Evolutionary conservation across 2,888 invertebrate species (phyloP).

Genomic region (Andrena chrysosceles): DNA sequence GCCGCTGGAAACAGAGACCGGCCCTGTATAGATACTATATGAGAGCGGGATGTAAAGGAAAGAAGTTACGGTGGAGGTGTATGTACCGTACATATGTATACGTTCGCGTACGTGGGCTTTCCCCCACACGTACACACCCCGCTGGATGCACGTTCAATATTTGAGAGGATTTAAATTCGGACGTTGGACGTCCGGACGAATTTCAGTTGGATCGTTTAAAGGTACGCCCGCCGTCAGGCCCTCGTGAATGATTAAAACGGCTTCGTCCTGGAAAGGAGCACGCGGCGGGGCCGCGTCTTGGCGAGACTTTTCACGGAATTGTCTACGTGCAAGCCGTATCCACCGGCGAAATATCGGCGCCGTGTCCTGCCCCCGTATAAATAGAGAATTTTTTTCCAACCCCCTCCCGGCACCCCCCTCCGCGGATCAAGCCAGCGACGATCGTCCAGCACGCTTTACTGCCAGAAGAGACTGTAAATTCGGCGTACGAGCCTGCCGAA

Average conservation of each 20-base stretch:
- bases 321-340: conserved; percentile 77
- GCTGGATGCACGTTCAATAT: conserved; percentile 80
- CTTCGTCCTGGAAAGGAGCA: conserved; percentile 70
- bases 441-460: conserved; percentile 53
- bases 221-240: conserved; percentile 80
- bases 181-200: conserved; percentile 83
- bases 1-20: conserved; percentile 51
- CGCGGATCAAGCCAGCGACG: conserved; percentile 35
- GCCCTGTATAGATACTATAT: conserved; percentile 42
- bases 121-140: conserved; percentile 36
- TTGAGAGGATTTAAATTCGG: conserved; percentile 84
- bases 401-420: too few relatives aligned
- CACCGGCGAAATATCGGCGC: conserved; percentile 72
- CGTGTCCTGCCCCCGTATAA: conserved; percentile 69
- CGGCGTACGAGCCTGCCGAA: conserved; percentile 37
- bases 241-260: conserved; percentile 83
- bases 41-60: conserved; percentile 61
- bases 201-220: conserved; percentile 83
- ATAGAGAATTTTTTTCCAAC: conserved; percentile 69
- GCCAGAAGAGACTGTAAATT: conserved; percentile 48
- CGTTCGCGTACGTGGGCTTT: too few relatives aligned
- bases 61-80: conserved; percentile 61
- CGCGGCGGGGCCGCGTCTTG: conserved; percentile 62
- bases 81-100: background rate
- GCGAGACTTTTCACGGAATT: conserved; percentile 74